Evolutionary conservation across 2,113 vertebrate species (phyloP).

Genomic region (Catharus minimus): DNA sequence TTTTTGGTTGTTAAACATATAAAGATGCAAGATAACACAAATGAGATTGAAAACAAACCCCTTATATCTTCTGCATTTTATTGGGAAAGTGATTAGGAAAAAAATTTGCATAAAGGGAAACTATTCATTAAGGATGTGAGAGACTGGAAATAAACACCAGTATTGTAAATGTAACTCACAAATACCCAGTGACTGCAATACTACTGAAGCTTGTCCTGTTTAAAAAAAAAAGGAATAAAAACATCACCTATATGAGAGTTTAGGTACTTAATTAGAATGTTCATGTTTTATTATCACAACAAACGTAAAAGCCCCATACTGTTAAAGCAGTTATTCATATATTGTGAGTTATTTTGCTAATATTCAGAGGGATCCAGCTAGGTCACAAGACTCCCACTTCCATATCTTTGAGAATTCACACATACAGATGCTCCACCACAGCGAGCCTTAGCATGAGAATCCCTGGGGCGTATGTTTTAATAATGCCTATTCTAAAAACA

Average conservation of each 20-base stretch:
- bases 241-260: background rate
- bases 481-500: background rate
- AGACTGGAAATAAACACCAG: background rate
- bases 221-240: background rate
- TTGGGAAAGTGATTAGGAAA: background rate
- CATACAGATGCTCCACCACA: background rate
- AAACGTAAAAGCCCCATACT: background rate
- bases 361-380: background rate
- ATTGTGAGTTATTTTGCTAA: background rate
- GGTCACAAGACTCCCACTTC: background rate
- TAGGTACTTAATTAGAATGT: background rate
- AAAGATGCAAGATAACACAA: background rate
- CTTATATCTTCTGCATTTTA: background rate
- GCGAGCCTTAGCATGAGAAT: background rate
- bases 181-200: background rate
- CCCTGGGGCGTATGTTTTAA: background rate
- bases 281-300: background rate
- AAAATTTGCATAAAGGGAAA: background rate
- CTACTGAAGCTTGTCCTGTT: background rate
- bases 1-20: background rate
- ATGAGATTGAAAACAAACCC: background rate
- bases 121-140: background rate
- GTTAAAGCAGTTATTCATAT: background rate
- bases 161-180: background rate
- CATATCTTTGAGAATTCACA: background rate